These are phyloP conservation scores for Thamnophis elegans DNA, from an alignment of 2,797 vertebrate genomes.

Conservation along the genomic window DNA sequence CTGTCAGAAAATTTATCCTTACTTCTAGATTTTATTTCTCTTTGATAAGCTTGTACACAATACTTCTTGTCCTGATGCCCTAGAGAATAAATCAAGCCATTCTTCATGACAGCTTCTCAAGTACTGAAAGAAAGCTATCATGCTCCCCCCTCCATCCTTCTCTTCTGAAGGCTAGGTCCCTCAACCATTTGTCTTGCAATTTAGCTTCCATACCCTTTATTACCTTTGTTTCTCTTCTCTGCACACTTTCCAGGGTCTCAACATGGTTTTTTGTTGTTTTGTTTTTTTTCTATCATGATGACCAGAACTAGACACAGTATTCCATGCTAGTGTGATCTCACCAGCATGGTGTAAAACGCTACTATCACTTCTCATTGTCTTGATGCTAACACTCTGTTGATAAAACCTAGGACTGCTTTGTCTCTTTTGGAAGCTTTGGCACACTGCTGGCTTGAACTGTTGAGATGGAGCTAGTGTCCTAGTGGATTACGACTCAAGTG, in stretches of 20 bases:
- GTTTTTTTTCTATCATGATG: too few relatives aligned
- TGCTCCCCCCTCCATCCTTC: background rate
- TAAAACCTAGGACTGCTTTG: background rate
- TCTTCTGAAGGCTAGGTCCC: background rate
- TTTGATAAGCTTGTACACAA: background rate
- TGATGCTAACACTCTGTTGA: background rate
- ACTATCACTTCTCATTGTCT: background rate
- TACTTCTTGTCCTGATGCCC: background rate
- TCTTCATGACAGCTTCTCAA: background rate
- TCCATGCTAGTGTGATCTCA: background rate
- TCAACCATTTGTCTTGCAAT: background rate
- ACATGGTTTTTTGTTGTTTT: background rate
- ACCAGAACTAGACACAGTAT: background rate
- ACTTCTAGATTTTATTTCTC: background rate
- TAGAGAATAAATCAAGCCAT: background rate
- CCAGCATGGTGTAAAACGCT: background rate
- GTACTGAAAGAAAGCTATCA: background rate
- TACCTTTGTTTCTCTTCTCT: background rate
- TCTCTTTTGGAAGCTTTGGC: background rate
- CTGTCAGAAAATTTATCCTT: background rate
- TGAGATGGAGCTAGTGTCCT: background rate
- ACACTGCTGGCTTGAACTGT: background rate
- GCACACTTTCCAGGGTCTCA: background rate
- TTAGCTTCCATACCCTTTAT: background rate
- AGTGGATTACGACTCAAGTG: background rate